phyloP scores from a whole-genome alignment of 64 coral and sea anemone species.

The Porites lutea region DNA sequence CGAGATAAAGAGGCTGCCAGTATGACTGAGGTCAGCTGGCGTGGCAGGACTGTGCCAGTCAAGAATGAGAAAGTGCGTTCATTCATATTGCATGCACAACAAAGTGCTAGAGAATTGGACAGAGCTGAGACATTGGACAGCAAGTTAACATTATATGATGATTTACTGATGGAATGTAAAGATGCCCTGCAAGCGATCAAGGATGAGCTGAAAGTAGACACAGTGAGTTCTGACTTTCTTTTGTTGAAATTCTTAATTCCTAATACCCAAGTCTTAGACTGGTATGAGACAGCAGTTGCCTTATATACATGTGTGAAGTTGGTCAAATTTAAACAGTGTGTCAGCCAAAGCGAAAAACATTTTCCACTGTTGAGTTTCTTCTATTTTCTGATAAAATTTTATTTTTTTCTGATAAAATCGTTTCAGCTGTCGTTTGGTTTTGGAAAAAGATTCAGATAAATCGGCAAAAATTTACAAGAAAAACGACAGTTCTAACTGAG shows the following conservation, averaged over 20 bases:
- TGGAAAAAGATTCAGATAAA: too few species aligned
- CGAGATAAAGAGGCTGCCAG: constrained; percentile 93
- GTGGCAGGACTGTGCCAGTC: constrained; percentile 83
- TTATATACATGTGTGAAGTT: too few species aligned
- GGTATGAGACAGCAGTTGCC: too few species aligned
- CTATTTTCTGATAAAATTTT: too few species aligned
- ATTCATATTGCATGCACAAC: constrained; percentile 91
- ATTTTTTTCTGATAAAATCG: too few species aligned
- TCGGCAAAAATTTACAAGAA: too few species aligned
- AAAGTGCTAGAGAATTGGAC: constrained; percentile 85
- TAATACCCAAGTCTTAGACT: too few species aligned
- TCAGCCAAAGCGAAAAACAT: too few species aligned
- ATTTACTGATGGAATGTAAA: constrained; percentile 97
- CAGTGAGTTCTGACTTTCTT: constrained; percentile 42
- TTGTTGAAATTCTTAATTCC: neutral
- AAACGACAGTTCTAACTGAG: too few species aligned
- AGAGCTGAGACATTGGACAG: constrained; percentile 86
- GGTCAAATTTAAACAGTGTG: too few species aligned
- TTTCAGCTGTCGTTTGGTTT: too few species aligned
- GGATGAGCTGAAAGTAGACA: constrained; percentile 92
- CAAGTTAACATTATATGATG: constrained; percentile 95
- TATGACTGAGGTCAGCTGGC: constrained; percentile 95
- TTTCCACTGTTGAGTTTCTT: too few species aligned
- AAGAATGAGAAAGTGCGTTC: constrained; percentile 95
- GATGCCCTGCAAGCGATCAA: constrained; percentile 97